Base-by-base conservation (phyloP, 1,140 invertebrate species). In the Drosophila asahinai region DNA sequence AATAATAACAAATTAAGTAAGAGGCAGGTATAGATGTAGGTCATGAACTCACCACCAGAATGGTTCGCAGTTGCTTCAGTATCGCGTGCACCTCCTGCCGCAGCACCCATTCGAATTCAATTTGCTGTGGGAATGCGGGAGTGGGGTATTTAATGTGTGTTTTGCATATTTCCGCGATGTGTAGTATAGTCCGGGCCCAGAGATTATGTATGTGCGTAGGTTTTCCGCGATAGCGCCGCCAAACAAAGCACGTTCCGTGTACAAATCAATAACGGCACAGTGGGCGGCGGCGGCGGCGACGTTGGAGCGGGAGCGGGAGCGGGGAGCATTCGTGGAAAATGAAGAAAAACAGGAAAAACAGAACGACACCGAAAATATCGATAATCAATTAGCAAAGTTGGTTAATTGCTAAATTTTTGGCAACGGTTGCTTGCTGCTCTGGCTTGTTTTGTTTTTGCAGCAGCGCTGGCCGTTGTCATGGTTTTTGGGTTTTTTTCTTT, bases 81-180 rank as follows among this genome's bases (percentile, higher is more conserved):
- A 97, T 97, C 58, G 96, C 95, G 93, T 97, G 97, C 65, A 98
- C 97, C 94, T 98, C 97, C 93, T 97, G 96, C 80, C 97, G 96
- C 49, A 98, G 94, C 47, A 98, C 96, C 97, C 97, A 98, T 94
- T 98, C 97, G 93, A 98, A 98, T 94, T 98, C 97, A 94, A 97
- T 96, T 96, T 98, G 97, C 97, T 98, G 93, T 61, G 95, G 48
- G 54, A 42, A 42, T 65, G 57, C 30, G 42, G 22, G 40, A 48
- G 22, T 48, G 57, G 45, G 45, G 48, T 15, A 55, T 57, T 48
- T 25, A 40, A 40, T 15, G 40, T 36, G 38, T 30, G 59, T 68
- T 78, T 78, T 79, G 76, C 65, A 79, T 79, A 78, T 86, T 80
- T 55, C 55, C 30, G 70, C 68, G 77, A 51, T 55, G 67, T 79